These are phyloP conservation scores for Acanthosepion pharaonis DNA, from an alignment of 2,888 invertebrate genomes.

Conservation along the genomic window DNA sequence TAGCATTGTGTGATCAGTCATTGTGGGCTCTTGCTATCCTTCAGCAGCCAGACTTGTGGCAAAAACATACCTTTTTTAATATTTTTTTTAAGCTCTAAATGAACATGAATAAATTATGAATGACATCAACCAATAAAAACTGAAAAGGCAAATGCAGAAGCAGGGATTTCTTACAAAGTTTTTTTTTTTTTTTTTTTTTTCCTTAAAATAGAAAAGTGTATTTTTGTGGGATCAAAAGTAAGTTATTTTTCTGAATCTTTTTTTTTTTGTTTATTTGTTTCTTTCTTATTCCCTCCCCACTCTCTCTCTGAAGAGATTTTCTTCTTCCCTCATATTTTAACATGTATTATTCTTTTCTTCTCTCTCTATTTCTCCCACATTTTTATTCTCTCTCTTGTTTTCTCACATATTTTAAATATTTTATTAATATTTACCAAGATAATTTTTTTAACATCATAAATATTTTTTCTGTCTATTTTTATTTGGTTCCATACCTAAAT, in stretches of 20 bases:
- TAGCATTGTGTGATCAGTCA: constrained; percentile 23
- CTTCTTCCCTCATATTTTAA: neutral
- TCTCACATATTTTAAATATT: no score
- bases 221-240: constrained; percentile 9
- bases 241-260: constrained; percentile 15
- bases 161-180: neutral
- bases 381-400: neutral
- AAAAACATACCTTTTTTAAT: no score
- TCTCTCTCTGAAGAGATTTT: neutral
- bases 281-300: neutral
- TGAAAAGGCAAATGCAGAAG: neutral
- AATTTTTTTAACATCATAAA: no score
- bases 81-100: neutral
- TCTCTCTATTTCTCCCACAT: neutral
- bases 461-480: neutral
- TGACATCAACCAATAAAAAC: neutral
- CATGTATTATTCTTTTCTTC: neutral
- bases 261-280: neutral
- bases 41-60: neutral
- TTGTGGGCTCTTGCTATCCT: constrained; percentile 33
- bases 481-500: neutral
- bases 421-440: no score
- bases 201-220: neutral
- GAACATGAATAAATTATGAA: neutral
- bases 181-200: neutral